Conservation (phyloP, 1,140 invertebrate genomes). For the Eurosta solidaginis region DNA sequence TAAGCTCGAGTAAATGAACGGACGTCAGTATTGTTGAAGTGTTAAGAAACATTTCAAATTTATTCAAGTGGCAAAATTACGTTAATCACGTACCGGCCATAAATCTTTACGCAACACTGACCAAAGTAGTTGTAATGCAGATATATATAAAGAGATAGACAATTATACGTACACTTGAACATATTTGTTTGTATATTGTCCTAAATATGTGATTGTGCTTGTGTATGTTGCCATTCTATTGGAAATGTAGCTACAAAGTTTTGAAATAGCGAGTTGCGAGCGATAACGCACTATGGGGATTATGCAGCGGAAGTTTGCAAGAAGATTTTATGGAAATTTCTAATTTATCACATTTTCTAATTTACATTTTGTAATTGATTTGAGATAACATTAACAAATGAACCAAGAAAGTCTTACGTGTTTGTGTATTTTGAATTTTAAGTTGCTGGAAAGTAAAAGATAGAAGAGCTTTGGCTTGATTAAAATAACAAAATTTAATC, state of each 20-base stretch:
- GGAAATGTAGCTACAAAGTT: too few relatives aligned
- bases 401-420: too few relatives aligned
- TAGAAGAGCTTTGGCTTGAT: too few relatives aligned
- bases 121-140: not conserved
- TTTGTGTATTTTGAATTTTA: too few relatives aligned
- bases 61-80: conserved; percentile 24
- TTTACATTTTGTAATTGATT: conserved; percentile 22
- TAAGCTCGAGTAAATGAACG: not conserved
- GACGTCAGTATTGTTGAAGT: not conserved
- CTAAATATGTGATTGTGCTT: not conserved
- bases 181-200: not conserved
- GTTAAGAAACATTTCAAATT: conserved; percentile 14
- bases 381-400: conserved; percentile 16
- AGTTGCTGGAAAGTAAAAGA: too few relatives aligned
- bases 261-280: not conserved
- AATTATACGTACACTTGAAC: not conserved
- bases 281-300: not conserved
- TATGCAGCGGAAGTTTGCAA: not conserved
- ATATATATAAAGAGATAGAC: not conserved
- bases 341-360: conserved; percentile 23
- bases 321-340: conserved; percentile 18
- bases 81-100: conserved; percentile 24
- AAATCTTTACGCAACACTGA: conserved; percentile 13
- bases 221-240: too few relatives aligned
- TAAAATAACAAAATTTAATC: too few relatives aligned